Base-by-base conservation (phyloP, 2,797 vertebrate species). In the Melanotaenia pygmaea region DNA sequence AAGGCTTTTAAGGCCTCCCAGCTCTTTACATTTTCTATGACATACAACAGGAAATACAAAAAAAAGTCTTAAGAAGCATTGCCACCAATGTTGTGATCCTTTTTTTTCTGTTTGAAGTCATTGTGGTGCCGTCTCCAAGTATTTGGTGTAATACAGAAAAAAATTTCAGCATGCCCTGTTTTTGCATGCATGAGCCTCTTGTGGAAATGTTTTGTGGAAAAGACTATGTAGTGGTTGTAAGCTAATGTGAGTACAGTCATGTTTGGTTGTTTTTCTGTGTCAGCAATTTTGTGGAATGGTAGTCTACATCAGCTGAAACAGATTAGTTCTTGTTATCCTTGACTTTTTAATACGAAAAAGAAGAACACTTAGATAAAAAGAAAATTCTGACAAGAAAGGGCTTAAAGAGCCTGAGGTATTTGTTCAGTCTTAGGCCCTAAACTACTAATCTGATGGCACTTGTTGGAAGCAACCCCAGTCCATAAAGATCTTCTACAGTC, bases 1-100 rank as follows among this genome's bases (percentile, higher is more conserved):
- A 74, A 83, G 61, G 73, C 59, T 77, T 84, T 84, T 66, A 61
- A 75, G 74, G 75, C 68, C 54, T 77, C 14, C 28, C 28, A 37
- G 59, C 59, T 79, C 22, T 64, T 43, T n/a, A 35, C 67, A 54
- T 47, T 61, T 28, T 83, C 65, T 47, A 67, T 73, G 2, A 58
- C 77, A 74, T 54, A 51, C 45, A 35, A 59, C 22, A 37, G 1
- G 3, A 59, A 32, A 51, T 26, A 77, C 24, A 60, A 59, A 24
- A 69, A 34, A 3, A 1, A 18, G 18, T 24, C 59, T 61, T 18
- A 0, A 57, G 22, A 74, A 74, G 12, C n/a, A 24, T 57, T 32
- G 24, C 14, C 20, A 54, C 14, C 40, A 14, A 45, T 72, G 13
- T 20, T 64, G 62, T 58, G 24, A 57, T 5, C 12, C 5, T 40